A percentile compares a stretch with the other conserved stretches of the same genome.
These are phyloP conservation scores for Trichoplusia ni DNA, from an alignment of 1,140 invertebrate species.

Conservation along the genomic window DNA sequence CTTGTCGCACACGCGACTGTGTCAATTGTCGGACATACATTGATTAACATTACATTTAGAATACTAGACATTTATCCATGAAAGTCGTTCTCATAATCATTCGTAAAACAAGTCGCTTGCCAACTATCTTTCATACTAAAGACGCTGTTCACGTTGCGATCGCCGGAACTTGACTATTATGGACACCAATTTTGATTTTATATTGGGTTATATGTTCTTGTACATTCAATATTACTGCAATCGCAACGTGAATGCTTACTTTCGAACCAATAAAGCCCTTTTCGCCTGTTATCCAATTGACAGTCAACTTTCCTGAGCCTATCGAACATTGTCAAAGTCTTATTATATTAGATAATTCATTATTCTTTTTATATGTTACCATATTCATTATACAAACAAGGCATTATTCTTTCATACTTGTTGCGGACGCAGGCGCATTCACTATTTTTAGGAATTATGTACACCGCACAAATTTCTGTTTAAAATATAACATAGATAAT, in stretches of 20 bases:
- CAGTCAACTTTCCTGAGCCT: constrained; percentile 59
- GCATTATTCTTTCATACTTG: constrained; percentile 66
- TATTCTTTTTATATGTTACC: constrained; percentile 54
- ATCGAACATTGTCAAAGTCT: constrained; percentile 73
- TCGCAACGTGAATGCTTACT: constrained; percentile 16
- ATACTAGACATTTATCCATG: constrained; percentile 17
- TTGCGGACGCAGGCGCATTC: constrained; percentile 47
- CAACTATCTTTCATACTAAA: neutral
- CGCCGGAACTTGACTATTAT: too few relatives aligned
- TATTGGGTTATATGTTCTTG: too few relatives aligned
- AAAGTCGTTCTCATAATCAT: constrained; percentile 9
- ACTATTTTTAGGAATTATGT: neutral
- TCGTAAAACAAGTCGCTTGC: neutral
- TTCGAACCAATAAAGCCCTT: constrained; percentile 53
- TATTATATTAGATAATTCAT: constrained; percentile 77
- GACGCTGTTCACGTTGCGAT: constrained; percentile 1
- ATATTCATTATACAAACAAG: constrained; percentile 73
- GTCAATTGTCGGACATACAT: neutral
- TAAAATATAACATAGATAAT: neutral
- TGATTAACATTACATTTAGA: constrained; percentile 13
- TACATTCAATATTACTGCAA: neutral
- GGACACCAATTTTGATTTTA: too few relatives aligned
- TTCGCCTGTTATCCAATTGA: constrained; percentile 66
- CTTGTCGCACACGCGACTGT: constrained; percentile 1
- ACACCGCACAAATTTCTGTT: neutral